These are phyloP conservation scores for Idaea aversata DNA, from an alignment of 2,888 invertebrate species.

Conservation along the genomic window DNA sequence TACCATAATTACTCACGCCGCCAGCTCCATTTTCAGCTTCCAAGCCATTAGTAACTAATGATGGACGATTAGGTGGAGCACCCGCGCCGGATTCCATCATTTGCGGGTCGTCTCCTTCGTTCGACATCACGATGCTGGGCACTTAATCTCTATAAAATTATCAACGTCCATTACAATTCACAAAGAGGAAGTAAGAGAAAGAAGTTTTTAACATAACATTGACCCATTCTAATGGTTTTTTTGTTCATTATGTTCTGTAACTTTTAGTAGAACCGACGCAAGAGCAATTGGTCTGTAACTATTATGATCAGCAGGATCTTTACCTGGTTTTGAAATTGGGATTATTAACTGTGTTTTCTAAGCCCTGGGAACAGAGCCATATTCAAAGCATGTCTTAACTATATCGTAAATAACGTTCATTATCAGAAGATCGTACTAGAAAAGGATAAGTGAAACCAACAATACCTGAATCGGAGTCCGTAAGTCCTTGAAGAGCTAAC, in stretches of 20 bases:
- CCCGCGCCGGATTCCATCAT: no score
- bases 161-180: no score
- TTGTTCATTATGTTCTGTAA: constrained; percentile 26
- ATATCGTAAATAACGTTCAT: constrained; percentile 1
- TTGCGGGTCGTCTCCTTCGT: no score
- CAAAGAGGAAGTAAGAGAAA: no score
- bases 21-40: no score
- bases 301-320: constrained; percentile 18
- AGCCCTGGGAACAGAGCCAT: constrained; percentile 12
- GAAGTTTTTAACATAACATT: no score
- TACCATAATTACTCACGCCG: no score
- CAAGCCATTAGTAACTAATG: no score
- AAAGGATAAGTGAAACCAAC: constrained; percentile 16
- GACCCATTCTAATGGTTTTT: constrained; percentile 10
- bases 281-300: constrained; percentile 29
- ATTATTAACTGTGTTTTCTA: constrained; percentile 32
- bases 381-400: constrained; percentile 6
- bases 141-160: no score
- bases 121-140: no score
- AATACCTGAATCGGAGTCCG: constrained; percentile 13
- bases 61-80: no score
- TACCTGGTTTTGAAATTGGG: constrained; percentile 30
- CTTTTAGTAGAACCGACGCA: constrained; percentile 23
- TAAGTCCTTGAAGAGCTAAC: constrained; percentile 9
- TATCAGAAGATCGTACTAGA: constrained; percentile 8